These are phyloP conservation scores for Herpetotheres cachinnans DNA, from an alignment of 2,113 vertebrate species.

Conservation along the genomic window DNA sequence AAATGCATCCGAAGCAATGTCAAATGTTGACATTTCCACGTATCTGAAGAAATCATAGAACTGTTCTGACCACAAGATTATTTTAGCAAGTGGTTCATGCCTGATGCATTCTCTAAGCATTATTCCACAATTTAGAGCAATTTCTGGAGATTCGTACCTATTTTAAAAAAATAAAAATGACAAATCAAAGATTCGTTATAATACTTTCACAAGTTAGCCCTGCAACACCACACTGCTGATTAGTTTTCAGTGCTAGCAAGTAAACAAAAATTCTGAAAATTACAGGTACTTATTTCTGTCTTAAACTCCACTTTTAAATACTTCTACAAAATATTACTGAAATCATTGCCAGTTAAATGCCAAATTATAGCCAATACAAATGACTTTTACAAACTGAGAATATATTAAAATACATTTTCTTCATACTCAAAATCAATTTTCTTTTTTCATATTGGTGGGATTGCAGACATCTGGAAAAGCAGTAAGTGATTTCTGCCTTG, in stretches of 20 bases:
- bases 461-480: neutral
- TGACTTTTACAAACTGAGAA: neutral
- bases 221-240: neutral
- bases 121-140: conserved; percentile 86
- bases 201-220: neutral
- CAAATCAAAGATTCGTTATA: neutral
- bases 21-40: conserved; percentile 87
- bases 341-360: neutral
- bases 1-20: conserved; percentile 86
- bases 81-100: conserved; percentile 85
- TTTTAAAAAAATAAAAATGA: neutral
- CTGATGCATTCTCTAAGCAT: conserved; percentile 87
- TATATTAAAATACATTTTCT: neutral
- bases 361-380: neutral
- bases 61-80: conserved; percentile 86
- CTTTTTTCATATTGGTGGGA: neutral
- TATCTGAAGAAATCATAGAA: conserved; percentile 91
- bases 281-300: neutral
- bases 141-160: conserved; percentile 86
- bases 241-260: neutral
- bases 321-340: neutral
- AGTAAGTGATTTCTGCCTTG: neutral
- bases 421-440: neutral
- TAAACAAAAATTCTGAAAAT: neutral
- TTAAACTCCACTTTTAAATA: neutral